Percentiles rank a stretch among this genome's conserved stretches.
phyloP scores from a whole-genome alignment of 2,113 vertebrate genomes.

The Cebus imitator region DNA sequence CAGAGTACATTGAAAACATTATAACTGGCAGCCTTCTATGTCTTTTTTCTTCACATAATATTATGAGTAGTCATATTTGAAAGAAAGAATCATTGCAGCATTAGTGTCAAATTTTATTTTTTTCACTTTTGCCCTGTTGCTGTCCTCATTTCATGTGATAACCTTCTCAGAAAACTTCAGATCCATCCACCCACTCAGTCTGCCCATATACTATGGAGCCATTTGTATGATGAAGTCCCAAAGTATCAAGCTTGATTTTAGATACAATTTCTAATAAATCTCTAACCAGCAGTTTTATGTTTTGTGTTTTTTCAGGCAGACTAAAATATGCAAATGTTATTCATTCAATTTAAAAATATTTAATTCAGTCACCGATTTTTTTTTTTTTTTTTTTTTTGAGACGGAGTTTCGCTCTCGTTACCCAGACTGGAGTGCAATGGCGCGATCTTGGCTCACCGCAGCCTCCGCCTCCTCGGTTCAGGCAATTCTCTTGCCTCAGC shows the following conservation, averaged over 20 bases:
- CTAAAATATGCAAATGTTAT: background rate
- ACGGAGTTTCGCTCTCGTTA: no score
- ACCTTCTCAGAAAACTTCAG: background rate
- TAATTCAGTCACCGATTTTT: background rate
- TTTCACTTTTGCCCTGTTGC: background rate
- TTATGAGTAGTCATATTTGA: background rate
- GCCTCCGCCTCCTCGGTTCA: no score
- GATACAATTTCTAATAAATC: background rate
- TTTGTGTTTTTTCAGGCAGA: background rate
- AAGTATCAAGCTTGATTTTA: background rate
- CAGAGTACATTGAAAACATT: background rate
- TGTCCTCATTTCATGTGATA: background rate
- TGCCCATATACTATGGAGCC: rapidly evolving
- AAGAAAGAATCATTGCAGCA: background rate
- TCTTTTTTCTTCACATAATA: background rate
- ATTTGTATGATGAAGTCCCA: background rate
- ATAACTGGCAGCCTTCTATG: background rate
- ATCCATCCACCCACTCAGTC: rapidly evolving
- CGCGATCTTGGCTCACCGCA: no score
- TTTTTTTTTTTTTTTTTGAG: background rate
- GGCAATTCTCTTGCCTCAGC: no score
- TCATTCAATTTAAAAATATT: background rate
- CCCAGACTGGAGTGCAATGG: no score
- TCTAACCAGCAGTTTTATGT: background rate
- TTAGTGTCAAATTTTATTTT: background rate